phyloP scores from a whole-genome alignment of 2,113 vertebrate genomes.

The Mesitornis unicolor region DNA sequence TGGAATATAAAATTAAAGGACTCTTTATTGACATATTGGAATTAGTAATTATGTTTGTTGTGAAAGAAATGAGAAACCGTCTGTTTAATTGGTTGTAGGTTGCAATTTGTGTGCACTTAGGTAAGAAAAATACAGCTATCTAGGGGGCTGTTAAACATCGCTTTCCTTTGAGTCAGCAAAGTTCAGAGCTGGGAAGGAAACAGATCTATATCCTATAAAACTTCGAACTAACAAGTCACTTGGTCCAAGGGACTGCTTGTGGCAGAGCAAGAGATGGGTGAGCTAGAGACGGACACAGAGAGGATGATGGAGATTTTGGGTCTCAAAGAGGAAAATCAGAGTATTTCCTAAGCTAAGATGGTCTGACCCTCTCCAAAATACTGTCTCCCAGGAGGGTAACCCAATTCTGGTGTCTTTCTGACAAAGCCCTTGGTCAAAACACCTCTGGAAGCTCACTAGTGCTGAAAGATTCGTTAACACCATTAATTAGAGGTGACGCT shows the following conservation, averaged over 20 bases:
- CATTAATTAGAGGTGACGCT: background rate
- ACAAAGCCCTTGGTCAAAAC: background rate
- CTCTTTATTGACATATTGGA: constrained; percentile 24
- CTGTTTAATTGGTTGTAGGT: constrained; percentile 57
- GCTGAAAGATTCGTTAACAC: background rate
- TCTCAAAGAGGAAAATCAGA: background rate
- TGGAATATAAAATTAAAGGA: background rate
- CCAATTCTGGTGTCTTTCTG: background rate
- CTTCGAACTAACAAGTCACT: background rate
- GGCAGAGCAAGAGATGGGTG: background rate
- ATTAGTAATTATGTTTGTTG: constrained; percentile 54
- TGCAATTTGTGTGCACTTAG: constrained; percentile 62
- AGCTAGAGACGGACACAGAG: background rate
- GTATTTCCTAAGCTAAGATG: background rate
- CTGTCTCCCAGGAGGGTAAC: background rate
- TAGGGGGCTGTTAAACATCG: constrained; percentile 30
- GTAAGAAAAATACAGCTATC: constrained; percentile 50
- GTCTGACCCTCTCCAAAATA: background rate
- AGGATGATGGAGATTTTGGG: background rate
- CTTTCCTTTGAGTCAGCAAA: constrained; percentile 61
- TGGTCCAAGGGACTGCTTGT: background rate
- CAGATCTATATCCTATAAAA: constrained; percentile 49
- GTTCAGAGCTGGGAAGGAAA: background rate
- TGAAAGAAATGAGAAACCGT: background rate
- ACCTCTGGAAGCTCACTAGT: background rate